Evolutionary conservation across 2,888 invertebrate genomes (phyloP), one percentile per base, ranked within the genome.

Genomic region (Thera britannica): DNA sequence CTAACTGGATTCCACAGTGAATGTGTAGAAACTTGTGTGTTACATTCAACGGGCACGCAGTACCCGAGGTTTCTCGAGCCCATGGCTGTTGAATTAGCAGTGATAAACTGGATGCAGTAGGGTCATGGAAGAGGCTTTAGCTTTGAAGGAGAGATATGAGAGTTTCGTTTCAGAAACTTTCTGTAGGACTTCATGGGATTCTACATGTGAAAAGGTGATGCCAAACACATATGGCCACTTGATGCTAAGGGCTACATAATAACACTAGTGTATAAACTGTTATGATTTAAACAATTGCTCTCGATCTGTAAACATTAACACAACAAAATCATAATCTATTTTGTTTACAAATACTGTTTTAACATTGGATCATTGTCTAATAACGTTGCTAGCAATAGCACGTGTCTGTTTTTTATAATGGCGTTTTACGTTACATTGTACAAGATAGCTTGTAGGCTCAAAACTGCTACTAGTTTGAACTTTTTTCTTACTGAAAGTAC

Each of bases 11-110:
- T 93, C 68, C 88, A 88, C 70, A 83, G 93, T 92, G 70, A 87
- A 88, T 83, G 2, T 38, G 38, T 2, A 38, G 5, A 3, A 38
- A 5, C 38, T 38, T 38, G 38, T 3, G 5, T 38, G 2, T 38
- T 5, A 5, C 38, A 38, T 38, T 5, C 0, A 38, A 38, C 38
- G 3, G 38, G 6, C 96, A 96, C 84, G 96, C 96, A 0, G 96
- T 96, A 0, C 96, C 96, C 75, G 98, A 99, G 1, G 23, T 23
- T 23, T 23, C 23, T 23, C 23, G 23, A 1, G 23, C 23, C 23
- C 0, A 23, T 23, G 23, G 23, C 23, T 1, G 23, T 1, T 23
- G 1, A 23, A 23, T 23, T 23, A 23, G 23, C 23, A 23, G 0
- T 1, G 23, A 23, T 1, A 23, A 23, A 23, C 23, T 23, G 1